phyloP scores from a whole-genome alignment of 2,113 vertebrate species.

The Neopipo cinnamomea region DNA sequence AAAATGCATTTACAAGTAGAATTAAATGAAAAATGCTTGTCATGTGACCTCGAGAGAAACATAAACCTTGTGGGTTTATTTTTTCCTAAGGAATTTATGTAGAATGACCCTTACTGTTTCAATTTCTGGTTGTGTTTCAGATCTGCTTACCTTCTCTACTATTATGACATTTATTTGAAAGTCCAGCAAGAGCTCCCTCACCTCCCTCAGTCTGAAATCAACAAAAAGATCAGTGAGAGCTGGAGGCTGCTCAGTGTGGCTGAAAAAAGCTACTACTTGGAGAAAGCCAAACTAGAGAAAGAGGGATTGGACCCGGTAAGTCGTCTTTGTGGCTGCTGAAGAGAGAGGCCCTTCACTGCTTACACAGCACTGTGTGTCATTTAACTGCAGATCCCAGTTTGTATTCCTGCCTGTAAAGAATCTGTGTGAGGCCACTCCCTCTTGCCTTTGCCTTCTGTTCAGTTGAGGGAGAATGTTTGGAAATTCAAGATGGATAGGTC shows the following conservation, averaged over 20 bases:
- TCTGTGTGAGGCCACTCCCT: neutral
- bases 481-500: neutral
- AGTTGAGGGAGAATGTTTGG: neutral
- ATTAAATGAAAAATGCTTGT: neutral
- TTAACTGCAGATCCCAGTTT: neutral
- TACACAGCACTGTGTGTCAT: neutral
- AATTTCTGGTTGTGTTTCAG: constrained; percentile 68
- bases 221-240: constrained; percentile 97
- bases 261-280: constrained; percentile 93
- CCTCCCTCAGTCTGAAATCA: constrained; percentile 96
- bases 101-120: neutral
- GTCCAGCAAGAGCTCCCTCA: constrained; percentile 91
- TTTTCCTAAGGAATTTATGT: neutral
- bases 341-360: neutral
- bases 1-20: neutral
- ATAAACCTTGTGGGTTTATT: neutral
- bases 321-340: neutral
- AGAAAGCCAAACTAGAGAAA: constrained; percentile 91
- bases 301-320: constrained; percentile 89
- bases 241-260: constrained; percentile 94
- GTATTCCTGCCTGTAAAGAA: neutral
- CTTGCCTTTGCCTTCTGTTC: neutral
- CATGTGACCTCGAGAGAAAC: neutral
- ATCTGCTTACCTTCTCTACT: constrained; percentile 95
- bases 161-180: constrained; percentile 94